Evolutionary conservation across 2,113 vertebrate species (phyloP).

Genomic region (Colaptes auratus): DNA sequence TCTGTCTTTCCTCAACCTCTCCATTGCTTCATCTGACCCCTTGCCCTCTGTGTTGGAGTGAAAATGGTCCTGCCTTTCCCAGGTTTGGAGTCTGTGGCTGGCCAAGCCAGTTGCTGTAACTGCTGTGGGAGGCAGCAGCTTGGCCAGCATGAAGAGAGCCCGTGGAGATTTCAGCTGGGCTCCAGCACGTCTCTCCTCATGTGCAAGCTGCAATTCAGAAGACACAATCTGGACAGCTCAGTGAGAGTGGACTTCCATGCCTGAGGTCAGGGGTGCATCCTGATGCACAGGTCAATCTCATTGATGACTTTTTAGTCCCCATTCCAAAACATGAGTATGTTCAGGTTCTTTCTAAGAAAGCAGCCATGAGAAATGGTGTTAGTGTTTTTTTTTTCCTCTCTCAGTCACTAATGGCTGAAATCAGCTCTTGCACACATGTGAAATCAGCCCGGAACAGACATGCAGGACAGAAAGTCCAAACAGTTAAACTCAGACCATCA

Average conservation of each 20-base stretch:
- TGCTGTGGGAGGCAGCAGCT: neutral
- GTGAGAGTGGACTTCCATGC: neutral
- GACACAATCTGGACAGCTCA: neutral
- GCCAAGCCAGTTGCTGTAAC: neutral
- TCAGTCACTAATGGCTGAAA: neutral
- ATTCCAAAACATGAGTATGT: neutral
- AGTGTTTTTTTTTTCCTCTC: neutral
- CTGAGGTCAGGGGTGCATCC: neutral
- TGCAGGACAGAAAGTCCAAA: neutral
- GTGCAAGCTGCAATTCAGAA: neutral
- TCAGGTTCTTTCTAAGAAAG: neutral
- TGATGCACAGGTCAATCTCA: neutral
- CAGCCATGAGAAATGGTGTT: neutral
- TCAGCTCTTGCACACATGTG: neutral
- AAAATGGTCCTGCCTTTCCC: neutral
- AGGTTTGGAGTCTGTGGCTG: neutral
- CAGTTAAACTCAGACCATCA: neutral
- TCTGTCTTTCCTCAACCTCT: neutral
- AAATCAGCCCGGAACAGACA: neutral
- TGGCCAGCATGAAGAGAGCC: neutral
- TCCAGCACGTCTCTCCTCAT: neutral
- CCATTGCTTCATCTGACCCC: neutral
- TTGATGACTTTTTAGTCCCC: neutral
- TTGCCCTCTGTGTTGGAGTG: neutral
- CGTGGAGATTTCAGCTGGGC: accelerated